Evolutionary conservation across 2,113 vertebrate genomes (phyloP).

Genomic region (Dolichallabes microphthalmus): DNA sequence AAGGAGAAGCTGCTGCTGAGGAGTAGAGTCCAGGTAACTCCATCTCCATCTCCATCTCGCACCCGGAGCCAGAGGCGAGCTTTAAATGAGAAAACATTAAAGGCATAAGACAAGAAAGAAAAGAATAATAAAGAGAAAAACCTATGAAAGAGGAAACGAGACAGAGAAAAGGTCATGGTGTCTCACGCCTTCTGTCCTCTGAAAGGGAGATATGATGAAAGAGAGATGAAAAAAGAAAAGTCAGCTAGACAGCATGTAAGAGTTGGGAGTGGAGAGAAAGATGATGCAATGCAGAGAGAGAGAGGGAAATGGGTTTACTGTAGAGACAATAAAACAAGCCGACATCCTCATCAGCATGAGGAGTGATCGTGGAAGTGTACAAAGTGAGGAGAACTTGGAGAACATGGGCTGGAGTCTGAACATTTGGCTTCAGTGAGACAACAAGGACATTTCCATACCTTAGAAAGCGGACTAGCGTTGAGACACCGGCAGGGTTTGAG

Average conservation of each 20-base stretch:
- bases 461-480: neutral
- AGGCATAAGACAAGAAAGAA: too few species aligned
- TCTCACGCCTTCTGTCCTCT: neutral
- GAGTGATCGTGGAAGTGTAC: neutral
- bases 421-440: neutral
- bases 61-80: neutral
- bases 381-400: neutral
- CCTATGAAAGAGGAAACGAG: neutral
- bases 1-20: conserved; percentile 71
- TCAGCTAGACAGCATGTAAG: neutral
- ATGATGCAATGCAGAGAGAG: neutral
- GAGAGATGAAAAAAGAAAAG: neutral
- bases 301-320: neutral
- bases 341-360: too few species aligned
- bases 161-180: neutral
- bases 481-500: neutral
- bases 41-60: neutral
- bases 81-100: neutral
- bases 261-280: neutral
- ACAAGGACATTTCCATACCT: neutral
- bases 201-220: neutral
- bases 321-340: neutral
- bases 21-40: conserved; percentile 69
- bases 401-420: neutral
- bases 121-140: neutral